phyloP scores from a whole-genome alignment of 2,113 vertebrate genomes.

The Motacilla alba region DNA sequence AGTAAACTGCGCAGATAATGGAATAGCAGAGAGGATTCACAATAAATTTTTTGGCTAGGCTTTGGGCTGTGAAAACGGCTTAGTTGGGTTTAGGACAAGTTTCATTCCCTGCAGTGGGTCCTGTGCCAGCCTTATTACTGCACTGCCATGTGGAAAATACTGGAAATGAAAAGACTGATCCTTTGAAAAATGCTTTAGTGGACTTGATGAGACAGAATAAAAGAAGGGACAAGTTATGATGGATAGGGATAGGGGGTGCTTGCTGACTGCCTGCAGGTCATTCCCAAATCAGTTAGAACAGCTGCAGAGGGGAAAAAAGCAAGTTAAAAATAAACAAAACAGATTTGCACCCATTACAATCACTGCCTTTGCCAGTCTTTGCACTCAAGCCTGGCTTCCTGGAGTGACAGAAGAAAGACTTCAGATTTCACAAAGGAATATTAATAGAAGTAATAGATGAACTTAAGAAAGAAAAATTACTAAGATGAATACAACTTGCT shows the following conservation, averaged over 20 bases:
- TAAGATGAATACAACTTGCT: constrained; percentile 6
- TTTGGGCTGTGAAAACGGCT: not conserved
- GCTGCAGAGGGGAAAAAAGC: not conserved
- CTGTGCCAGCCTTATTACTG: not conserved
- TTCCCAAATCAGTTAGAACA: constrained; percentile 25
- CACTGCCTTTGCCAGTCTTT: not conserved
- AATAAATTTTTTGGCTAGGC: not conserved
- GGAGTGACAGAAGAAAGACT: constrained; percentile 31
- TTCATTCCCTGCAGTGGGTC: not conserved
- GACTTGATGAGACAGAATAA: constrained; percentile 13
- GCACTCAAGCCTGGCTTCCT: not conserved
- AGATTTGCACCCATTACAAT: constrained; percentile 3
- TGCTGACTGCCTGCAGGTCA: not conserved
- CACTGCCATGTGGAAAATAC: not conserved
- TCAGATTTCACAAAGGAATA: constrained; percentile 20
- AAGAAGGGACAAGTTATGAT: constrained; percentile 9
- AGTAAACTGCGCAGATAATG: not conserved
- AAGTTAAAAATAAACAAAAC: constrained; percentile 23
- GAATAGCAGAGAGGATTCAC: not conserved
- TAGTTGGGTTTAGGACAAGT: not conserved
- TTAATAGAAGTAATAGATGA: constrained; percentile 23
- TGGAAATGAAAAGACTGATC: not conserved
- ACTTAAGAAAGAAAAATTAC: not conserved
- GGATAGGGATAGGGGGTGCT: not conserved
- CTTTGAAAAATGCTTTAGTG: constrained; percentile 24